These are phyloP conservation scores for Diprion similis DNA, from an alignment of 1,140 invertebrate genomes.

Conservation along the genomic window DNA sequence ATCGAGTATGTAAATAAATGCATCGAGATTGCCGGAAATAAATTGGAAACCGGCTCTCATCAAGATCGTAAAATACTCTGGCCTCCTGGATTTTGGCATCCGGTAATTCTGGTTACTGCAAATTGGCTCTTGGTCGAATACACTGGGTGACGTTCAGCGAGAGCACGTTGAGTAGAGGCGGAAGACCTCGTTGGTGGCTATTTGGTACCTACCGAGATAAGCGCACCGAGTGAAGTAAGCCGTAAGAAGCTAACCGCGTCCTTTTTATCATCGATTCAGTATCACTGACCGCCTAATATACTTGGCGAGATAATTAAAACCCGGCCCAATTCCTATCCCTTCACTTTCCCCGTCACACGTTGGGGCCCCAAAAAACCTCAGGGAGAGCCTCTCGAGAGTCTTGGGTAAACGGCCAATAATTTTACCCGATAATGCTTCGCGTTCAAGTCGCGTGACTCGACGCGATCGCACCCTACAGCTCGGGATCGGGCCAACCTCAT, in stretches of 20 bases:
- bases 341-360: background rate
- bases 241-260: background rate
- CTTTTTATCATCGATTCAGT: background rate
- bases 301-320: background rate
- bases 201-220: too few species aligned
- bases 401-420: background rate
- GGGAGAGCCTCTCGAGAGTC: background rate
- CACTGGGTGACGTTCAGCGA: too few species aligned
- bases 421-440: background rate
- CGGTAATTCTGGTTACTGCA: too few species aligned
- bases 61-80: too few species aligned
- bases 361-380: background rate
- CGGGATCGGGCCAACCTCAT: background rate
- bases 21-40: too few species aligned
- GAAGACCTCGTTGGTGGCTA: too few species aligned
- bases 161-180: too few species aligned
- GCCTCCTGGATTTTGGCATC: too few species aligned
- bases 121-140: too few species aligned
- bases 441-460: background rate
- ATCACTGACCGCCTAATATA: background rate
- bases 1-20: too few species aligned
- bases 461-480: background rate
- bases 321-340: background rate
- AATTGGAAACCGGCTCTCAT: too few species aligned
- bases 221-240: too few species aligned